Base-by-base conservation (phyloP, 2,888 invertebrate species). In the Nemoura dubitans region DNA sequence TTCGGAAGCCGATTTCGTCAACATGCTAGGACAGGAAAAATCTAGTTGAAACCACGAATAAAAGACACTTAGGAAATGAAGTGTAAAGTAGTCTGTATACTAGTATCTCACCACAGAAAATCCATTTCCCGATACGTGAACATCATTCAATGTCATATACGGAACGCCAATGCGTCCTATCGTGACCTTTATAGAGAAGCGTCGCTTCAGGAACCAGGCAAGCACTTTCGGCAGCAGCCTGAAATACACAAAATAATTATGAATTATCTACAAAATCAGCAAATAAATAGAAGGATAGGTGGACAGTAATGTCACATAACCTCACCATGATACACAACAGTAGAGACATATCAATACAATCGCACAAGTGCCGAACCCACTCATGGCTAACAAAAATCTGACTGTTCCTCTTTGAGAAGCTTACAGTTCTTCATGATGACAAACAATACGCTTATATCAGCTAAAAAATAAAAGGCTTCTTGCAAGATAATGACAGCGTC, bases 111-210 rank as follows among this genome's bases (percentile, higher is more conserved):
- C 96, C 90, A 96, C 93, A 85, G 94, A 95, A 90, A 95, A 95
- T 86, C 96, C 96, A 93, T 95, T 96, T 92, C 96, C 96, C 86
- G 95, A 94, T 88, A 97, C 93, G 89, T 95, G 94, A 36, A 97
- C 96, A 93, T 97, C 96, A 91, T 95, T 95, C 26, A 97, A 92
- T 89, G 95, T 95, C 86, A 97, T 93, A 90, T 96, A 96, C 0
- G 96, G 96, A 86, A 97, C 92, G n/a, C 95, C 95, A 89, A 97
- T 96, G 89, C 96, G 94, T 21, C 97, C 97, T 88, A 97, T 96
- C 89, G 95, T 95, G 81, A 97, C 93, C 90, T 96, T 94, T 89
- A 97, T 94, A 91, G 95, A 95, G 91, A 95, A 97, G 91, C 96
- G 96, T 89, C 95, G 94, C 91, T 96, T 95, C 89, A 97, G 95